Evolutionary conservation across 2,113 vertebrate genomes (phyloP), one percentile per base, ranked within the genome.

Genomic region (Epinephelus fuscoguttatus): DNA sequence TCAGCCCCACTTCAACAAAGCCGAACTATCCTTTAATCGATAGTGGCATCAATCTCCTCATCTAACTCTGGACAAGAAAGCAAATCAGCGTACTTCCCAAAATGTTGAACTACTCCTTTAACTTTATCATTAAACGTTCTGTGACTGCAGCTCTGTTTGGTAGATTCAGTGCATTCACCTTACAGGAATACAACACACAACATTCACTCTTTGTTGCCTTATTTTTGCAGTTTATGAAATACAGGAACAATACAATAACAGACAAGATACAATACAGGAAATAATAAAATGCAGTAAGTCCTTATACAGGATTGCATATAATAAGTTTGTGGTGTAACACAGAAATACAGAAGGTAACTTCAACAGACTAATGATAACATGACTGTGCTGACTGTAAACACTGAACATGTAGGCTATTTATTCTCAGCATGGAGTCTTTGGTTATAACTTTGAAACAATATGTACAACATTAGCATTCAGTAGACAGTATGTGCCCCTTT

Each of bases 271-370:
- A 14, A 70, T 55, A 76, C 63, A 80, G 23, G 15, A 81, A 57
- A 86, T 40, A 50, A 70, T 60, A 25, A 69, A 50, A 77, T 72
- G 85, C 67, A 86, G 4, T 21, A 75, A 45, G 37, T 69, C 27
- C 15, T 52, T 75, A 63, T 19, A 77, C 60, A 71, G 37, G 59
- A 69, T 70, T 89, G 76, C 81, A 88, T 85, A 85, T 83, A 42
- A 37, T 17, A 75, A 12, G 61, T 61, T 33, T 78, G 56, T 72
- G 59, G 18, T 40, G 17, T 11, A 37, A 84, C 75, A 72, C 68
- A 67, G 66, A 84, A 53, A 74, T 13, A 68, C 67, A 67, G 33
- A 1, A 21, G 5, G 7, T 70, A 25, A 77, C 17, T 10, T 70
- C 5, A 21, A 57, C 79, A 73, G 21, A 70, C 17, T 27, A 21